These are phyloP conservation scores for Polyploca ridens DNA, from an alignment of 2,888 invertebrate genomes.

Conservation along the genomic window DNA sequence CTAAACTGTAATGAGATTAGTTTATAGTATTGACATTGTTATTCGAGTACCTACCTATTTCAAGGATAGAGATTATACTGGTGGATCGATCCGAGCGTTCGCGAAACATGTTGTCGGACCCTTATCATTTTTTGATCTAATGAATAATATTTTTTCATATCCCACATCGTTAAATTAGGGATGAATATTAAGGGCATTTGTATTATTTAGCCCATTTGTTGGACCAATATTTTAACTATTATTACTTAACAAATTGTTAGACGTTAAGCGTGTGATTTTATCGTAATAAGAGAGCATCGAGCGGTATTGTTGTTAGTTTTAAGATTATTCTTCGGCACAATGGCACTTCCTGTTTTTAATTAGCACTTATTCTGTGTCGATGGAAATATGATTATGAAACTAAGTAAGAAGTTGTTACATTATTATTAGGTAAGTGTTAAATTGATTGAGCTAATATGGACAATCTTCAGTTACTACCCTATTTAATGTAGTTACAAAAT, in stretches of 20 bases:
- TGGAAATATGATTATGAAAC: slow-evolving; percentile 81
- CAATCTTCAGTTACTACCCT: slow-evolving; percentile 84
- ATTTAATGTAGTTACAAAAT: slow-evolving; percentile 79
- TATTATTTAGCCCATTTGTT: slow-evolving; percentile 85
- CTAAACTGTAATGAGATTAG: slow-evolving; percentile 84
- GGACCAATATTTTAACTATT: slow-evolving; percentile 85
- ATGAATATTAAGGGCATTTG: slow-evolving; percentile 85
- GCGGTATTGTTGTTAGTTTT: slow-evolving; percentile 84
- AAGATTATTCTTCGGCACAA: slow-evolving; percentile 83
- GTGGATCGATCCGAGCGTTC: slow-evolving; percentile 70
- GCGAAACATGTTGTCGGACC: slow-evolving; percentile 78
- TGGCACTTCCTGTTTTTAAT: slow-evolving; percentile 85
- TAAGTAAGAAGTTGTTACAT: slow-evolving; percentile 84
- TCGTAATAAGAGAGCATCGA: slow-evolving; percentile 83
- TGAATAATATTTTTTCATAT: slow-evolving; percentile 85
- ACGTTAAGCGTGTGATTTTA: slow-evolving; percentile 85
- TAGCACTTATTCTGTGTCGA: slow-evolving; percentile 85
- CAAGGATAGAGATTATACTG: slow-evolving; percentile 80
- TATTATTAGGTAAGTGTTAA: slow-evolving; percentile 85
- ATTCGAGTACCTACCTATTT: slow-evolving; percentile 81
- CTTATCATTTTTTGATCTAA: slow-evolving; percentile 83
- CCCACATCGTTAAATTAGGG: slow-evolving; percentile 84
- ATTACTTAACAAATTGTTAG: slow-evolving; percentile 85
- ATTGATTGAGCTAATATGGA: slow-evolving; percentile 83
- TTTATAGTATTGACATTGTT: slow-evolving; percentile 84